Conservation (phyloP, 2,797 vertebrate genomes). For the Clamator glandarius region DNA sequence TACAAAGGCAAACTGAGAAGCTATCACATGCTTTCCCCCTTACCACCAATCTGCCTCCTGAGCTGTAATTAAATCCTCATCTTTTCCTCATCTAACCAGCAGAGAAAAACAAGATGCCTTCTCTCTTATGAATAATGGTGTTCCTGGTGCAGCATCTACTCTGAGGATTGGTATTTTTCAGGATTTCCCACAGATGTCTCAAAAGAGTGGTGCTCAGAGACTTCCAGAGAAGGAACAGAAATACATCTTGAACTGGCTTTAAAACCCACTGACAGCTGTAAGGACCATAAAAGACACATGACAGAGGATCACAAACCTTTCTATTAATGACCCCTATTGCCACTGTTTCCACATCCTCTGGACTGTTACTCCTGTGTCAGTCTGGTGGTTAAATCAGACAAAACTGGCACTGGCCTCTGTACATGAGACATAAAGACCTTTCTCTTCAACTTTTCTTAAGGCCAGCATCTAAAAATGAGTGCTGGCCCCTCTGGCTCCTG, state of each 20-base stretch:
- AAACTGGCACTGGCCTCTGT: background rate
- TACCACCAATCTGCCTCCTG: background rate
- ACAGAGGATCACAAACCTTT: background rate
- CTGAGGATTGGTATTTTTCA: background rate
- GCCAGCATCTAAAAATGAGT: background rate
- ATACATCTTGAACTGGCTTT: background rate
- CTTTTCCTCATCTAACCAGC: background rate
- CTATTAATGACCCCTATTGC: background rate
- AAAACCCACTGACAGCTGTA: background rate
- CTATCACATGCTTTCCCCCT: background rate
- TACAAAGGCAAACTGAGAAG: background rate
- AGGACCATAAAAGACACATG: background rate
- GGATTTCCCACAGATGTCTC: background rate
- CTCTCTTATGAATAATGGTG: background rate
- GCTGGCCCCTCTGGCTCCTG: slow-evolving; percentile 39
- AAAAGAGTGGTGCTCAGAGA: background rate
- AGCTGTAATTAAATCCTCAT: background rate
- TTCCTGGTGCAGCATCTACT: background rate
- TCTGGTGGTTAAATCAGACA: background rate
- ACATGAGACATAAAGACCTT: background rate
- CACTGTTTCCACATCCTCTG: background rate
- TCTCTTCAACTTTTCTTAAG: background rate
- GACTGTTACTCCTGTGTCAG: background rate
- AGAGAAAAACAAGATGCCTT: background rate
- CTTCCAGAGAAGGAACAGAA: background rate